Evolutionary conservation across 1,140 invertebrate species (phyloP), one percentile per base, ranked within the genome.

Genomic region (Drosophila busckii): DNA sequence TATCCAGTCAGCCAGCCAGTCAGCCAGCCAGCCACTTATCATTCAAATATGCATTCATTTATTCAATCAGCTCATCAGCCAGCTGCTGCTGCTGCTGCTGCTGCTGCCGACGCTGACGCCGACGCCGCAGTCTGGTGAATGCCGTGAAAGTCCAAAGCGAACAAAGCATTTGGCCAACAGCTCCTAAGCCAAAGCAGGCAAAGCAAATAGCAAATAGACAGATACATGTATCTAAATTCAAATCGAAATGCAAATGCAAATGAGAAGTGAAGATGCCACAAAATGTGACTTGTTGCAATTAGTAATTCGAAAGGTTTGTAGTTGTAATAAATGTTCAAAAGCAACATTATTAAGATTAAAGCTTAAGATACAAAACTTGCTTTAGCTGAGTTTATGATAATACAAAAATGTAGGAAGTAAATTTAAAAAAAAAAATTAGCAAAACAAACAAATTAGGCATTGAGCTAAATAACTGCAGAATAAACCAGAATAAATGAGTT

Each of bases 91-190:
- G 3, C n/a, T n/a, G n/a, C n/a, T n/a, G n/a, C n/a, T n/a, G n/a
- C n/a, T n/a, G n/a, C n/a, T n/a, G n/a, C n/a, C n/a, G n/a, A n/a
- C n/a, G n/a, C n/a, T n/a, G n/a, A n/a, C n/a, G n/a, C n/a, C n/a
- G n/a, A n/a, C n/a, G n/a, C n/a, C n/a, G n/a, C n/a, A n/a, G n/a
- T n/a, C 20, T 8, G 12, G 37, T 12, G 37, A 40, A 19, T 13
- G 54, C 28, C 38, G 55, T 59, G 55, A 59, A 59, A 59, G 55
- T 59, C 48, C 55, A 59, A 59, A 29, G 15, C 46, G 52, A 59
- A 52, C 55, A 59, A 59, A 59, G 37, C 48, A 59, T 42, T 59
- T 59, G 31, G 32, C 29, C 23, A 41, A 22, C 34, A 22, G 22
- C 17, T 19, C 8, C n/a, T n/a, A 16, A 22, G 26, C 29, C 34